Conservation (phyloP, 2,797 vertebrate species). For the Discoglossus pictus region DNA sequence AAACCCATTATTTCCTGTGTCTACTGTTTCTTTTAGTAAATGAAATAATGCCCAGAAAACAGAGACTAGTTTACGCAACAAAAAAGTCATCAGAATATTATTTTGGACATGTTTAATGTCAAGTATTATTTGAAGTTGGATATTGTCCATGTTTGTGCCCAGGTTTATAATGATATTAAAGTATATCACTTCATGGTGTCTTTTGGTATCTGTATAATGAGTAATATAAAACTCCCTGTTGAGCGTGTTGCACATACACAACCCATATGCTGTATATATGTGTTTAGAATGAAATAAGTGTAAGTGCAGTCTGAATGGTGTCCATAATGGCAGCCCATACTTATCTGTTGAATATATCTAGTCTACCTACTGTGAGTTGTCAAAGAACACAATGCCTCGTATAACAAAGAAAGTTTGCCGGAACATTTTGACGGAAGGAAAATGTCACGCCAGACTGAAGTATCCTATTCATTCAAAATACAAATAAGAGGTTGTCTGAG, state of each 20-base stretch:
- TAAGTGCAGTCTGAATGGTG: slow-evolving; percentile 44
- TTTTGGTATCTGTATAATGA: slow-evolving; percentile 23
- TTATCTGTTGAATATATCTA: slow-evolving; percentile 49
- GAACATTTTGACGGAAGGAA: slow-evolving; percentile 39
- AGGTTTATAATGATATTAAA: slow-evolving; percentile 7
- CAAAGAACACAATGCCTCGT: slow-evolving; percentile 44
- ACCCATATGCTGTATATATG: slow-evolving; percentile 47
- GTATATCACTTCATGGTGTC: slow-evolving; percentile 16
- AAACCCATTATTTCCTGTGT: too few relatives aligned
- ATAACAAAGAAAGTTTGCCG: slow-evolving; percentile 42
- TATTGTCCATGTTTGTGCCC: too few relatives aligned
- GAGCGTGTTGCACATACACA: slow-evolving; percentile 24
- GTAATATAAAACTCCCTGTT: slow-evolving; percentile 22
- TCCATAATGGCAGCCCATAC: slow-evolving; percentile 46
- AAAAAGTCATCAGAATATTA: too few relatives aligned
- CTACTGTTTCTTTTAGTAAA: too few relatives aligned
- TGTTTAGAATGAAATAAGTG: slow-evolving; percentile 34
- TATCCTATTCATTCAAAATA: slow-evolving; percentile 49
- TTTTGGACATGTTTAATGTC: too few relatives aligned
- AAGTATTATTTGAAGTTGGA: too few relatives aligned
- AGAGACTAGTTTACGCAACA: too few relatives aligned
- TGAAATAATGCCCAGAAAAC: too few relatives aligned
- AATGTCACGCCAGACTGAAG: slow-evolving; percentile 46
- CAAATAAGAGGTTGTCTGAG: slow-evolving; percentile 50
- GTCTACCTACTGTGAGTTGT: slow-evolving; percentile 47